phyloP scores from a whole-genome alignment of 2,797 vertebrate genomes.

The Aythya fuligula region DNA sequence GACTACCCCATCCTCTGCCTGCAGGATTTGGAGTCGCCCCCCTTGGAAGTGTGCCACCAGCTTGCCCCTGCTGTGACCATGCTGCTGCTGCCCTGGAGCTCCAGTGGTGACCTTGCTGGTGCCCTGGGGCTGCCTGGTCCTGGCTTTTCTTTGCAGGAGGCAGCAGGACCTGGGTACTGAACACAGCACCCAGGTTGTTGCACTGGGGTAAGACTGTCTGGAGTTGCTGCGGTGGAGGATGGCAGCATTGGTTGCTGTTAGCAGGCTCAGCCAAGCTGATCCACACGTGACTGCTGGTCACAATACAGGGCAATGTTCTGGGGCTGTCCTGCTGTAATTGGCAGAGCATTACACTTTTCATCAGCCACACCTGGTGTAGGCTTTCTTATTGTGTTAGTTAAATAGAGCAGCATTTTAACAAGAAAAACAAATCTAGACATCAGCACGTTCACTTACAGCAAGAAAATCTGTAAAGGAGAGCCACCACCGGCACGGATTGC shows the following conservation, averaged over 20 bases:
- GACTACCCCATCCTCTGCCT: neutral
- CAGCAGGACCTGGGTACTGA: fast-evolving
- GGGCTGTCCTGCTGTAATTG: neutral
- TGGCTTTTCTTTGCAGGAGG: fast-evolving
- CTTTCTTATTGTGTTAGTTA: neutral
- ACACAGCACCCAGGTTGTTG: neutral
- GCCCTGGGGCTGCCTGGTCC: neutral
- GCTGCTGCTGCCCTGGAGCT: neutral
- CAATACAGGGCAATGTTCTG: neutral
- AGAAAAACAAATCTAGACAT: neutral
- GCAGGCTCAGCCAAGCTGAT: neutral
- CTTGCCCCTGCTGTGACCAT: fast-evolving
- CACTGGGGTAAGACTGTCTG: fast-evolving
- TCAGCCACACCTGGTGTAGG: neutral
- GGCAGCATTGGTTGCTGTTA: neutral
- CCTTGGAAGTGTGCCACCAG: fast-evolving
- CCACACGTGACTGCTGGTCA: fast-evolving
- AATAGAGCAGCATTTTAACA: neutral
- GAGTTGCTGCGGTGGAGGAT: neutral
- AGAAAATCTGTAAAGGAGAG: neutral
- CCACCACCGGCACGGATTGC: fast-evolving
- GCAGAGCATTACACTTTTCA: neutral
- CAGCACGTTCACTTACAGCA: neutral
- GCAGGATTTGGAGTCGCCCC: neutral
- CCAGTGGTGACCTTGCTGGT: too few relatives aligned